These are phyloP conservation scores for Trachelus iudaicus DNA, from an alignment of 2,888 invertebrate species.

Conservation along the genomic window DNA sequence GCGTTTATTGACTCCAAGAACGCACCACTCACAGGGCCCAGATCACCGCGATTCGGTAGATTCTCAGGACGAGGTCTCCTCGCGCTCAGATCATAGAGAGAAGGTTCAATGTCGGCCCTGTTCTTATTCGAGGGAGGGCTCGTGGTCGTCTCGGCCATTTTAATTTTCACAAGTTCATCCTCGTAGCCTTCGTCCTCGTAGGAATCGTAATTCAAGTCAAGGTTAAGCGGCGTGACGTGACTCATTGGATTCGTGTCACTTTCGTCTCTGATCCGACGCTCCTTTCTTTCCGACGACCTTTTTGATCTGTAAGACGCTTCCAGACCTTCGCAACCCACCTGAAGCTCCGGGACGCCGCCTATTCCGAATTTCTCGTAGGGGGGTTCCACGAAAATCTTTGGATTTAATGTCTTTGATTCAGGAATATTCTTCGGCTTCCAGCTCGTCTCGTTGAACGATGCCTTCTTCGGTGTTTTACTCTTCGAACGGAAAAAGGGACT, in stretches of 20 bases:
- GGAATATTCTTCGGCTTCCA: slow-evolving; percentile 22
- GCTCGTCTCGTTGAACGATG: slow-evolving; percentile 15
- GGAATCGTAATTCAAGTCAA: slow-evolving; percentile 32
- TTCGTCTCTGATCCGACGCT: slow-evolving; percentile 11
- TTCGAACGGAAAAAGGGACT: slow-evolving; percentile 25
- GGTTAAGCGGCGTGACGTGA: slow-evolving; percentile 31
- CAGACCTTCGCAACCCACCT: slow-evolving; percentile 52
- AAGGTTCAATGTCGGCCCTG: slow-evolving; percentile 54
- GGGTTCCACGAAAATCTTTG: slow-evolving; percentile 10
- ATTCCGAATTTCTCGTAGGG: slow-evolving; percentile 33
- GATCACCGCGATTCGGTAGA: slow-evolving; percentile 52
- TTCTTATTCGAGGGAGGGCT: slow-evolving; percentile 27
- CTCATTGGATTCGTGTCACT: slow-evolving; percentile 24
- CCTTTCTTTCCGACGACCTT: slow-evolving; percentile 28
- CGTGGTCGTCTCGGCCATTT: slow-evolving; percentile 34
- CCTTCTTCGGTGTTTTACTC: slow-evolving; percentile 42
- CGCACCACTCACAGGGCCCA: slow-evolving; percentile 31
- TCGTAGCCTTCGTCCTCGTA: slow-evolving; percentile 42
- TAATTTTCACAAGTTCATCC: slow-evolving; percentile 50
- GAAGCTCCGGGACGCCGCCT: slow-evolving; percentile 53
- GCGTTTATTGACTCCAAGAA: slow-evolving; percentile 1
- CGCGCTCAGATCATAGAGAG: slow-evolving; percentile 18
- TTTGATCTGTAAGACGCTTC: slow-evolving; percentile 36
- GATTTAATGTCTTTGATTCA: slow-evolving; percentile 10
- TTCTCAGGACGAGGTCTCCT: slow-evolving; percentile 25